phyloP scores from a whole-genome alignment of 2,797 vertebrate species.

The Pithecia hirsuta region DNA sequence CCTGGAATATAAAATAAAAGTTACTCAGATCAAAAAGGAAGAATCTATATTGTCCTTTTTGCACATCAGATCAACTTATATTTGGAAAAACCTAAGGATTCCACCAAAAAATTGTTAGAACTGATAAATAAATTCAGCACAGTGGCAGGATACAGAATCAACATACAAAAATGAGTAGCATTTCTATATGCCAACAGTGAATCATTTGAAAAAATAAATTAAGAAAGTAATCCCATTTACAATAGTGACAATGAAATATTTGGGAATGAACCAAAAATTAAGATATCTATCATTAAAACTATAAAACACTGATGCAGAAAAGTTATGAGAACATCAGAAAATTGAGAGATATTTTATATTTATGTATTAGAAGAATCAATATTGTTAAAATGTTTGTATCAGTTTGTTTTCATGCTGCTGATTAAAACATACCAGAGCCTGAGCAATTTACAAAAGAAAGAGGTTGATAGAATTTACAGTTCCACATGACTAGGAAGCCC shows the following conservation, averaged over 20 bases:
- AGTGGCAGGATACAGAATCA: too few species aligned
- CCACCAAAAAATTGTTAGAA: neutral
- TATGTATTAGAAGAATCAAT: accelerated
- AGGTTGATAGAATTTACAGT: neutral
- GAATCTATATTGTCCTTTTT: neutral
- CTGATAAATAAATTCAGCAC: neutral
- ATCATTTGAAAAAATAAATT: neutral
- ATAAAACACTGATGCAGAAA: neutral
- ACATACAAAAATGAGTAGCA: too few species aligned
- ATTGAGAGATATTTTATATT: neutral
- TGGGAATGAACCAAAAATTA: neutral
- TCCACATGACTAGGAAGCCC: neutral
- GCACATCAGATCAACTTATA: neutral
- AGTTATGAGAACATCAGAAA: neutral
- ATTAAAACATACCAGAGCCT: neutral
- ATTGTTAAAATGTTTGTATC: neutral
- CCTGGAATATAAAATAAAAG: neutral
- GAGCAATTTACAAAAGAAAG: neutral
- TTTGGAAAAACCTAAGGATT: neutral
- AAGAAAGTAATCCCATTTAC: neutral
- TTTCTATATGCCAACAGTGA: too few species aligned
- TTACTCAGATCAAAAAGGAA: neutral
- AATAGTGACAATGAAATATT: neutral
- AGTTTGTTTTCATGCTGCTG: neutral
- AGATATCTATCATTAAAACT: neutral